Evolutionary conservation across 1,140 invertebrate genomes (phyloP).

Genomic region (Euura lappo): DNA sequence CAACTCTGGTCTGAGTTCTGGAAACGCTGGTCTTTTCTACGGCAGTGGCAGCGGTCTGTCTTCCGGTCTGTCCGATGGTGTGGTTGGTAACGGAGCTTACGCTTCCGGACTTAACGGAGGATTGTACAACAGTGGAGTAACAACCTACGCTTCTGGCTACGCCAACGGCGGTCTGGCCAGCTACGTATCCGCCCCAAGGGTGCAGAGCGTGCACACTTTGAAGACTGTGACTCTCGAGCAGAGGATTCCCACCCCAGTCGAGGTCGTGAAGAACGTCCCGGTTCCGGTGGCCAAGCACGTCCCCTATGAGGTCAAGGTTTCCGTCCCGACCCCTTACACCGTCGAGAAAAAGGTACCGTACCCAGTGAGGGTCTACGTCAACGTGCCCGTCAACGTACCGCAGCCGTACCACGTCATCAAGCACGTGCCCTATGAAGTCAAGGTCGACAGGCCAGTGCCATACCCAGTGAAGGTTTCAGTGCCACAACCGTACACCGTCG

Average conservation of each 20-base stretch:
- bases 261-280: slow-evolving; percentile 26
- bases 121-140: slow-evolving; percentile 28
- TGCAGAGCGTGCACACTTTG: slow-evolving; percentile 64
- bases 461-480: slow-evolving; percentile 31
- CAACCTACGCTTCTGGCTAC: slow-evolving; percentile 32
- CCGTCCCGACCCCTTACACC: slow-evolving; percentile 20
- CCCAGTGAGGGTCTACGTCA: slow-evolving; percentile 24
- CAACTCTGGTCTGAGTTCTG: not conserved
- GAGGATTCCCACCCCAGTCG: slow-evolving; percentile 26
- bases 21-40: no score
- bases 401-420: slow-evolving; percentile 18
- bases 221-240: slow-evolving; percentile 22
- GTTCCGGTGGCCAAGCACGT: slow-evolving; percentile 26
- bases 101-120: slow-evolving; percentile 21
- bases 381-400: slow-evolving; percentile 14
- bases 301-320: slow-evolving; percentile 14
- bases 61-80: not conserved
- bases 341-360: slow-evolving; percentile 33
- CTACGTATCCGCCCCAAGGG: slow-evolving; percentile 22
- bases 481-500: slow-evolving; percentile 62
- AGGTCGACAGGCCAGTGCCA: slow-evolving; percentile 32
- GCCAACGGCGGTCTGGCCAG: slow-evolving; percentile 32
- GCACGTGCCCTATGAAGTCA: slow-evolving; percentile 18
- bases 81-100: no score
- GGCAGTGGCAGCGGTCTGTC: not conserved